Base-by-base conservation (phyloP, 2,888 invertebrate species). In the Drosophila tripunctata region DNA sequence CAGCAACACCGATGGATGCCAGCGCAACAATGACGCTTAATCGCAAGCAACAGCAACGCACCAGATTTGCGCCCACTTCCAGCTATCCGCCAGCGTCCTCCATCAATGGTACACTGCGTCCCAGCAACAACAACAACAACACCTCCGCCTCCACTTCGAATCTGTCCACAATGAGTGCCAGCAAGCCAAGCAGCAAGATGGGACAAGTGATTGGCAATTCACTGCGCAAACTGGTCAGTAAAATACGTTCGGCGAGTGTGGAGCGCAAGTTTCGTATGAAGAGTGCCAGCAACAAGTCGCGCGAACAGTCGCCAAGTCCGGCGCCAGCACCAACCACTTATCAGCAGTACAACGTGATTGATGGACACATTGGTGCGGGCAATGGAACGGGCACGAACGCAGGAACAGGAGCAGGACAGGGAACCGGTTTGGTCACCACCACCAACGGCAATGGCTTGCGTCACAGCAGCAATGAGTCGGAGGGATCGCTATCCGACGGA, bases 161-260 rank as follows among this genome's bases (percentile, higher is more conserved):
- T 44, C 73, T 84, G 19, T 87, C 78, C 10, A 80, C 87, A 8
- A 74, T 81, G 10, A 82, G 75, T 27, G 62, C 64, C 8, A 70
- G 77, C 10, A 88, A 89, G 40, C 93, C 93, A n/a, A n/a, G n/a
- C 5, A 91, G 82, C 54, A 91, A 90, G 64, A 92, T 94, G 56
- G 93, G 94, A 0, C 92, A 93, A 22, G 93, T 94, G 65, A 95
- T 95, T 88, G 96, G 96, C 47, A 96, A 96, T 88, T 96, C 96
- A 15, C 94, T 96, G 82, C 93, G 96, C 73, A 96, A 96, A 91
- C 91, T 96, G 68, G 96, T 96, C 14, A 96, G 96, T 56, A 96
- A 96, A 92, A 94, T 96, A 58, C 94, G 96, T 3, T 96, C 96
- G 12, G 95, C 95, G 15, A 93, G 96, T 91, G 93, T 93, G 75